Conservation (phyloP, 1,140 invertebrate genomes). For the Chrysomallon squamiferum region DNA sequence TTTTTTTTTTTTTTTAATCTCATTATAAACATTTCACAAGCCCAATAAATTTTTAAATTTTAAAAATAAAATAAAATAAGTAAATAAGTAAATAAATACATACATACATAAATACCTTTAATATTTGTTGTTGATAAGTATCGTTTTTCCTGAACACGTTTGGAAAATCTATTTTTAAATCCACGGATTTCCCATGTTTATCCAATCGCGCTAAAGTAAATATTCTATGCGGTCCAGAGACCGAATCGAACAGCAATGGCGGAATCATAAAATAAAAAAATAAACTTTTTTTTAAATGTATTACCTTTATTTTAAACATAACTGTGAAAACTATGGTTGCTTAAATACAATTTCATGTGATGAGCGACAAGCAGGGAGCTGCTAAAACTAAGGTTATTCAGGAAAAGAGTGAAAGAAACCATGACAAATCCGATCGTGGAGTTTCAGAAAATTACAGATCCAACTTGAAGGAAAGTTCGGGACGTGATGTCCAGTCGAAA, state of each 20-base stretch:
- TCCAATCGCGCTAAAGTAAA: not conserved
- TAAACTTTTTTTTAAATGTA: conserved; percentile 1
- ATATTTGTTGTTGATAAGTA: too few species aligned
- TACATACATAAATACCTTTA: too few species aligned
- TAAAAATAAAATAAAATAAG: too few species aligned
- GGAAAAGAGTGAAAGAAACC: conserved; percentile 12
- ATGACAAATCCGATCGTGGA: conserved; percentile 8
- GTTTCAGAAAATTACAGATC: conserved; percentile 14
- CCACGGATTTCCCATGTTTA: not conserved
- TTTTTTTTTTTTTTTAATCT: too few species aligned
- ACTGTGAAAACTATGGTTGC: not conserved
- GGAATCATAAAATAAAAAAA: conserved; percentile 7
- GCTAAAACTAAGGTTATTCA: conserved; percentile 10
- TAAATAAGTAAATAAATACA: too few species aligned
- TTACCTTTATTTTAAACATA: conserved; percentile 6
- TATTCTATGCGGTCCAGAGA: conserved; percentile 2
- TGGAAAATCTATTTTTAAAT: not conserved
- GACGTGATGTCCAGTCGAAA: not conserved
- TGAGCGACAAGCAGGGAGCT: conserved; percentile 19
- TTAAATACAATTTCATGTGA: conserved; percentile 11
- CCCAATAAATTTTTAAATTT: too few species aligned
- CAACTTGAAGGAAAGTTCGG: conserved; percentile 20
- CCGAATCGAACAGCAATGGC: conserved; percentile 13
- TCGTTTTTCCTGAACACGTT: too few species aligned
- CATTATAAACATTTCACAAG: too few species aligned